Percentiles rank a stretch among this genome's conserved stretches.
Conservation (phyloP, 2,113 vertebrate genomes). For the Ctenomys sociabilis region DNA sequence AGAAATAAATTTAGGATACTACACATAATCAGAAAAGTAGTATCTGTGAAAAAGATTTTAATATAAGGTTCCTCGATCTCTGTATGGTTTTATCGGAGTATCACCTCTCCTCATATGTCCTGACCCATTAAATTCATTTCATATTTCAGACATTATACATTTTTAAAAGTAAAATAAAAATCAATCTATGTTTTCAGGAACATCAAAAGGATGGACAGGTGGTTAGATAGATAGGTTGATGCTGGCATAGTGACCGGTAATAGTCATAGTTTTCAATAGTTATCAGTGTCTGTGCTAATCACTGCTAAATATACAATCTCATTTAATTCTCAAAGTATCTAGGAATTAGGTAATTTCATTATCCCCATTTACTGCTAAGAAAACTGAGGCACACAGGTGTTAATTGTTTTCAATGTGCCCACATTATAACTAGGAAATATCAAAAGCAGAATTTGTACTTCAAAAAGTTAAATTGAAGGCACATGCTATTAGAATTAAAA, state of each 20-base stretch:
- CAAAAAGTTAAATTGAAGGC: background rate
- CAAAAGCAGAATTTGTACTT: constrained; percentile 40
- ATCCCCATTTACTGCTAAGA: constrained; percentile 34
- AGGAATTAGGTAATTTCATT: background rate
- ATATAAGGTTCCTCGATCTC: constrained; percentile 17
- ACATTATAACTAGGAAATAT: constrained; percentile 6
- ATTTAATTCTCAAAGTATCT: constrained; percentile 21
- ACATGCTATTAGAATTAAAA: constrained; percentile 24
- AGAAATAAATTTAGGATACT: constrained; percentile 5
- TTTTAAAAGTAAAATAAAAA: constrained; percentile 24
- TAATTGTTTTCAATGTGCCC: background rate
- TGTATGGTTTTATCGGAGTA: background rate
- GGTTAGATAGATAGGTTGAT: background rate
- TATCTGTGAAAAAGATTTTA: constrained; percentile 4
- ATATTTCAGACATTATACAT: constrained; percentile 42
- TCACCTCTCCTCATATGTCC: background rate
- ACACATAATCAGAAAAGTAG: background rate
- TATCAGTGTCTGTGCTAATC: background rate
- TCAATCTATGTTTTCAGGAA: constrained; percentile 20
- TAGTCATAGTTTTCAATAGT: constrained; percentile 10
- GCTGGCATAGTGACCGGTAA: background rate
- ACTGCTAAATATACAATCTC: background rate
- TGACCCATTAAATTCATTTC: constrained; percentile 39
- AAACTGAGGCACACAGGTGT: background rate
- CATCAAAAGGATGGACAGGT: background rate